Conservation (phyloP, 2,797 vertebrate genomes). For the Dallia pectoralis region DNA sequence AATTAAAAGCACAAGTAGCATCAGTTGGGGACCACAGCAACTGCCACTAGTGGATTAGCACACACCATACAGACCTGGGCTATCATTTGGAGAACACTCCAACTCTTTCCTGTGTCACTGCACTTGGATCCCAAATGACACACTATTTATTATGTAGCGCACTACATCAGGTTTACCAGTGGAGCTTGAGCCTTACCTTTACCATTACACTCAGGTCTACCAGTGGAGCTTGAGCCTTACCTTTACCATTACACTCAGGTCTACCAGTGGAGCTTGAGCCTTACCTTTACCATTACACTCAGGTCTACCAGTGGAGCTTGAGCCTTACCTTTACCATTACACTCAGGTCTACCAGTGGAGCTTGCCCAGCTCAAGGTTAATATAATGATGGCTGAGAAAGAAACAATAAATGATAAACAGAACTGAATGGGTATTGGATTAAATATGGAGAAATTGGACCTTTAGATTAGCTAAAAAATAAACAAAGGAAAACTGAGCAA, state of each 20-base stretch:
- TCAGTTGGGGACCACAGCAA: constrained; percentile 4
- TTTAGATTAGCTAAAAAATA: no score
- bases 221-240: constrained; percentile 27
- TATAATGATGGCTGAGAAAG: constrained; percentile 57
- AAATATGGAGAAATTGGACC: constrained; percentile 45
- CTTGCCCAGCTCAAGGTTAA: constrained; percentile 53
- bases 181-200: constrained; percentile 26
- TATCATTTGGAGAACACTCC: constrained; percentile 10
- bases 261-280: constrained; percentile 21
- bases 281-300: constrained; percentile 31
- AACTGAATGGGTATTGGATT: constrained; percentile 38
- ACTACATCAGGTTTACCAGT: no score
- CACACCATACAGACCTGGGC: constrained; percentile 6
- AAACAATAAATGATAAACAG: constrained; percentile 40
- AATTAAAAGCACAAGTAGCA: constrained; percentile 48
- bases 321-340: constrained; percentile 34
- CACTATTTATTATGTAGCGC: background rate
- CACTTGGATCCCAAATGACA: background rate
- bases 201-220: constrained; percentile 24
- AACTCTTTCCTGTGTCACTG: constrained; percentile 23
- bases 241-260: constrained; percentile 30
- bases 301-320: constrained; percentile 16
- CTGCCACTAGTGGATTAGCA: constrained; percentile 18
- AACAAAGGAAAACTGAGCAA: no score
- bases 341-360: constrained; percentile 16